Evolutionary conservation across 2,888 invertebrate genomes (phyloP).

Genomic region (Megamerina dolium): DNA sequence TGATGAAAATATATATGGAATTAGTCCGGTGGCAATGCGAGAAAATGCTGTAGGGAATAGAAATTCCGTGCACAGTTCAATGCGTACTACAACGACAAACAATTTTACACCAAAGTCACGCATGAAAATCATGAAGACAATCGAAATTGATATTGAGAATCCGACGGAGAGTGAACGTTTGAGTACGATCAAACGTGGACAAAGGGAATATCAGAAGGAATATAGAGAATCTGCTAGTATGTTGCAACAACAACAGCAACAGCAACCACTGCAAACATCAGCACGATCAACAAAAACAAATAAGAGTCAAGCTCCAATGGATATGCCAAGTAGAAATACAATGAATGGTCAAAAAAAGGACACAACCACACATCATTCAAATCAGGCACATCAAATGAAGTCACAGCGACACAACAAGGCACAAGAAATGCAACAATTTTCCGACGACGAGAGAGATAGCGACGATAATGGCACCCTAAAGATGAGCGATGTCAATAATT

Average conservation of each 20-base stretch:
- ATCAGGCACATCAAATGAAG: constrained; percentile 4
- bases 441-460: constrained; percentile 39
- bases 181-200: constrained; percentile 36
- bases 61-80: constrained; percentile 8
- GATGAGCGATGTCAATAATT: constrained; percentile 55
- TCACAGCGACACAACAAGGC: constrained; percentile 23
- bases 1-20: constrained; percentile 43
- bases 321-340: constrained; percentile 5
- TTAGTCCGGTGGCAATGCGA: constrained; percentile 28
- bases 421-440: constrained; percentile 32
- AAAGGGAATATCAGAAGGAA: constrained; percentile 28
- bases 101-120: constrained; percentile 43
- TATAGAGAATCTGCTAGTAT: constrained; percentile 14
- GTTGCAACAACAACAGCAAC: constrained; percentile 14
- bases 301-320: constrained; percentile 20
- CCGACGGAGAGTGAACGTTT: constrained; percentile 36
- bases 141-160: constrained; percentile 46
- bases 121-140: constrained; percentile 47
- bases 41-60: constrained; percentile 11
- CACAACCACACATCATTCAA: background rate
- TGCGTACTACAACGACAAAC: constrained; percentile 16
- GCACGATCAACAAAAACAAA: constrained; percentile 8
- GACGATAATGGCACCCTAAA: constrained; percentile 46
- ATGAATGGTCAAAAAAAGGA: constrained; percentile 5
- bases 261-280: background rate